Conservation (phyloP, 2,888 invertebrate genomes). For the Tenthredo amoena region DNA sequence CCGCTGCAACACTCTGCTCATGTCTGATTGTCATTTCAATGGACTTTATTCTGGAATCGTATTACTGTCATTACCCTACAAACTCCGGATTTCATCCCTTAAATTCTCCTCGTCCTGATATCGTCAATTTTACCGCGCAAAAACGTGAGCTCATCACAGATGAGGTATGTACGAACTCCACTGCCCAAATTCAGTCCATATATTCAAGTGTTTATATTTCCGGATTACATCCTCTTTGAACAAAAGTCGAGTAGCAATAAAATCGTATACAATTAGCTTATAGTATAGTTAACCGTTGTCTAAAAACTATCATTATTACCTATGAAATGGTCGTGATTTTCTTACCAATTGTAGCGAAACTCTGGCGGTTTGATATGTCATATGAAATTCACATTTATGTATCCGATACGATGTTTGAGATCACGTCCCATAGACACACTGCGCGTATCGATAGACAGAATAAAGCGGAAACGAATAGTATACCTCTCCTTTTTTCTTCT, state of each 20-base stretch:
- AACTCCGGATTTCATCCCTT: not conserved
- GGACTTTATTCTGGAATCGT: not conserved
- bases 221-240: not conserved
- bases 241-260: not conserved
- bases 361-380: not conserved
- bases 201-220: not conserved
- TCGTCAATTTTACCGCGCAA: not conserved
- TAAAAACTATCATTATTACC: not conserved
- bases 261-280: not conserved
- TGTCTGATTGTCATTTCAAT: not conserved
- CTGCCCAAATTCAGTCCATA: not conserved
- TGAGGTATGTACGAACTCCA: not conserved
- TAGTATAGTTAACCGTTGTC: not conserved
- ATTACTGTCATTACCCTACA: not conserved
- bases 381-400: not conserved
- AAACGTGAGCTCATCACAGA: not conserved
- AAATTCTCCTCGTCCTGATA: not conserved
- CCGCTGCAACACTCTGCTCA: not conserved
- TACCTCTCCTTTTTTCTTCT: not conserved
- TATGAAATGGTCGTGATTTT: not conserved
- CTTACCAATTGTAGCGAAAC: not conserved
- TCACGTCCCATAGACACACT: not conserved
- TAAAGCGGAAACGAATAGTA: not conserved
- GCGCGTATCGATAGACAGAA: not conserved
- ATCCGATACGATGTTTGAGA: not conserved